phyloP scores from a whole-genome alignment of 2,797 vertebrate species.

The Spatula clypeata region DNA sequence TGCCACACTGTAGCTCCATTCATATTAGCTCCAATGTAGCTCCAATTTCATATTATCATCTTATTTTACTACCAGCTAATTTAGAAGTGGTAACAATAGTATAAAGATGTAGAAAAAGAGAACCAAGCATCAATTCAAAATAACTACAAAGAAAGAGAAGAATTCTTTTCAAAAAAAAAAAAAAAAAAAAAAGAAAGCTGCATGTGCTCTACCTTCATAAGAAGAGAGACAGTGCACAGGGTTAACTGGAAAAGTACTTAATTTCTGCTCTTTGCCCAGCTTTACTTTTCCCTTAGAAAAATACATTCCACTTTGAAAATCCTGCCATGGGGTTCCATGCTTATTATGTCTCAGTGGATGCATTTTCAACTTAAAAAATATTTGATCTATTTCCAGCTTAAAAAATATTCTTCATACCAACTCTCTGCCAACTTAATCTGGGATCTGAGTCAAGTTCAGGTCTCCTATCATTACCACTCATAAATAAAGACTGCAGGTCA shows the following conservation, averaged over 20 bases:
- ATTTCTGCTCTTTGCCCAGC: neutral
- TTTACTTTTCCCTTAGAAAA: constrained; percentile 4
- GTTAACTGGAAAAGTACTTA: neutral
- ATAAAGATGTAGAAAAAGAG: constrained; percentile 18
- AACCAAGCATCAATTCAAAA: neutral
- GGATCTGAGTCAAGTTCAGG: neutral
- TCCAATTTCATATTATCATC: neutral
- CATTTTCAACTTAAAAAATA: neutral
- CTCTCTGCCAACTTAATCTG: neutral
- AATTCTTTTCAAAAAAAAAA: neutral
- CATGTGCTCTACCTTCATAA: neutral
- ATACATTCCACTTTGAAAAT: neutral
- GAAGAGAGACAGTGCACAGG: neutral
- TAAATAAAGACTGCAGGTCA: neutral
- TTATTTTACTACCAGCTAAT: neutral
- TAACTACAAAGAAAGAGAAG: neutral
- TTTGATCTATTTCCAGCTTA: neutral
- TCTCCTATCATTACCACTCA: neutral
- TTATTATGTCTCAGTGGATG: neutral
- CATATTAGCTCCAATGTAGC: too few species aligned
- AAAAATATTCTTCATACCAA: neutral
- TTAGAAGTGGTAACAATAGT: neutral
- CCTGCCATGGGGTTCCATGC: neutral
- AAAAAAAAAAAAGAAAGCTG: neutral
- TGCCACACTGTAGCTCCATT: neutral